These are phyloP conservation scores for Axis porcinus DNA, from an alignment of 2,113 vertebrate species.

Conservation along the genomic window DNA sequence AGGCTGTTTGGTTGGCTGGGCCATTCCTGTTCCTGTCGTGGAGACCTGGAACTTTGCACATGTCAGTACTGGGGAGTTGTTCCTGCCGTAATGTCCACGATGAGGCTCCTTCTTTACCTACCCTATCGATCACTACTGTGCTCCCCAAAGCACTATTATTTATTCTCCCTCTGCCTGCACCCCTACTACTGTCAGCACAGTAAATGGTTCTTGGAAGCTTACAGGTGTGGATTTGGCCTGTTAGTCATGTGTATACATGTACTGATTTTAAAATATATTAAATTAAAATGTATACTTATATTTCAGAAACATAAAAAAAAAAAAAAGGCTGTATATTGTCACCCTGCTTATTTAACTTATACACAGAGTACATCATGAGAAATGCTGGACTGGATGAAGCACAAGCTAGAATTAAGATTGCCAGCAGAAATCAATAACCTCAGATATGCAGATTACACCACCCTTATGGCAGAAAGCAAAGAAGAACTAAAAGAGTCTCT, in stretches of 20 bases:
- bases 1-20: neutral
- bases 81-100: neutral
- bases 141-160: constrained; percentile 40
- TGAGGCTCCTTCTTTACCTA: neutral
- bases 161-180: neutral
- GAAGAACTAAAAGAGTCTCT: neutral
- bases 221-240: neutral
- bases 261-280: constrained; percentile 49
- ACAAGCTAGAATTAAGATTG: neutral
- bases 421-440: neutral
- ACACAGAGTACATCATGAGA: neutral
- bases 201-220: constrained; percentile 33
- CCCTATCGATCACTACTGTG: neutral
- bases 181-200: neutral
- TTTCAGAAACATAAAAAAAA: neutral
- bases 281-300: constrained; percentile 50
- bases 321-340: too few relatives aligned
- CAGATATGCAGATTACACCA: neutral
- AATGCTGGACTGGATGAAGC: neutral
- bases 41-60: constrained; percentile 39
- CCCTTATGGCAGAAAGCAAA: neutral
- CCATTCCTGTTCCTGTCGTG: neutral
- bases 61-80: neutral
- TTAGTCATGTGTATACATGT: neutral
- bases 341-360: neutral